phyloP scores from a whole-genome alignment of 2,888 invertebrate species.

The Oxystoma pomonae region DNA sequence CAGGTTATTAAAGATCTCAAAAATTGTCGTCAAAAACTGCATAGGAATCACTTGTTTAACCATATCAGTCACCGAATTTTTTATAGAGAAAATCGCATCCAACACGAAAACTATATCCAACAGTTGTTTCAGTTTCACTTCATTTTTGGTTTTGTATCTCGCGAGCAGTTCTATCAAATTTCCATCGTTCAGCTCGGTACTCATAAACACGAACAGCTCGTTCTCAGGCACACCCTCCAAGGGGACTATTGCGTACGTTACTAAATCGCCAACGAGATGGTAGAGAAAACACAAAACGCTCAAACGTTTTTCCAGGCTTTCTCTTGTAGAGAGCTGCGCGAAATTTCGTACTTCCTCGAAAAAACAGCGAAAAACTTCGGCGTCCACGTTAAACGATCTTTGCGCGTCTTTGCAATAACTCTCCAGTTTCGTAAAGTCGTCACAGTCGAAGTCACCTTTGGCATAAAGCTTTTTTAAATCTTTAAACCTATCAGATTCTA shows the following conservation, averaged over 20 bases:
- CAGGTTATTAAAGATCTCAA: conserved; percentile 23
- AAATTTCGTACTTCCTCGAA: conserved; percentile 19
- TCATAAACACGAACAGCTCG: conserved; percentile 19
- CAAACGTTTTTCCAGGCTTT: conserved; percentile 20
- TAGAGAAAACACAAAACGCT: conserved; percentile 25
- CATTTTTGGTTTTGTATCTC: conserved; percentile 21
- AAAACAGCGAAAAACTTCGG: conserved; percentile 16
- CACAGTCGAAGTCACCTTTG: conserved; percentile 33
- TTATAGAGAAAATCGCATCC: conserved; percentile 24
- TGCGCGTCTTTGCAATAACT: conserved; percentile 3
- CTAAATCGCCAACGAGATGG: conserved; percentile 24
- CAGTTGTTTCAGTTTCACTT: conserved; percentile 23
- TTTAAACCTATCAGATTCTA: conserved; percentile 20
- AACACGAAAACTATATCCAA: conserved; percentile 22
- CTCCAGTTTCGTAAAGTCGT: conserved; percentile 3
- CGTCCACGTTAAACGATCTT: conserved; percentile 22
- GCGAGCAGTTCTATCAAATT: conserved; percentile 9
- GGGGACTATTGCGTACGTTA: conserved; percentile 22
- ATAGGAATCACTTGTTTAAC: conserved; percentile 28
- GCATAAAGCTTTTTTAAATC: conserved; percentile 37
- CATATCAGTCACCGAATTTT: conserved; percentile 19
- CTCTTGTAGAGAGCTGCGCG: conserved; percentile 11
- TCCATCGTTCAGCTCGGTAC: conserved; percentile 12
- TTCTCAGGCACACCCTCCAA: conserved; percentile 19
- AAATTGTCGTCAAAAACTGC: conserved; percentile 27